Base-by-base conservation (phyloP, 2,797 vertebrate species). In the Chanos chanos region DNA sequence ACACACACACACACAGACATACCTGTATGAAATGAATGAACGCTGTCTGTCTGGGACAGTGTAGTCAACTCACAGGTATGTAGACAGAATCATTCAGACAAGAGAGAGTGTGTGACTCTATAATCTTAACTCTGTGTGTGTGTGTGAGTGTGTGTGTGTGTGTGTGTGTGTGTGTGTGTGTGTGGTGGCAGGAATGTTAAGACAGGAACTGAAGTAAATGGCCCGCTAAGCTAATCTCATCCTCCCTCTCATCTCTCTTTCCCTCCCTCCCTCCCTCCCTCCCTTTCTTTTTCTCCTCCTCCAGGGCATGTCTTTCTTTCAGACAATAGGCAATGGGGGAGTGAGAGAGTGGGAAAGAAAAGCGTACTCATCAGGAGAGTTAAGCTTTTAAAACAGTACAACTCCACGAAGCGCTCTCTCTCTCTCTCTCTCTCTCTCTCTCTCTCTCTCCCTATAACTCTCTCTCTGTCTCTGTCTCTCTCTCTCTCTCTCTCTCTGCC, bases 171-270 rank as follows among this genome's bases (percentile, higher is more conserved):
- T 48, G 30, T 39, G 78, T 78, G 77, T 76, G 63, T 69, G 71
- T 80, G 67, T 81, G 83, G 77, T 82, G 79, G 82, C 77, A 80
- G 83, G 86, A 86, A 87, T 87, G 79, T 71, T 71, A 62, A 68
- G 72, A 81, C 75, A 89, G 72, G 80, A 80, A 80, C 71, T 50
- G 72, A 81, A 80, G 76, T 76, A 85, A 83, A 77, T 56, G 8
- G 62, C 70, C 28, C 21, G 19, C 70, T 66, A 68, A 80, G 77
- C 61, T 18, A 56, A 44, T 45, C 64, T n/a, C n/a, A n/a, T n/a
- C n/a, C n/a, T n/a, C 39, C 60, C 47, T 70, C 64, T 64, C 7
- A 10, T 64, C 59, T 49, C 24, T 43, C 58, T 52, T 56, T 66
- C 58, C 64, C 37, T 67, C 57, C 74, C 64, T 63, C 55, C 68